Conservation (phyloP, 2,888 invertebrate species). For the Aleiodes testaceus region DNA sequence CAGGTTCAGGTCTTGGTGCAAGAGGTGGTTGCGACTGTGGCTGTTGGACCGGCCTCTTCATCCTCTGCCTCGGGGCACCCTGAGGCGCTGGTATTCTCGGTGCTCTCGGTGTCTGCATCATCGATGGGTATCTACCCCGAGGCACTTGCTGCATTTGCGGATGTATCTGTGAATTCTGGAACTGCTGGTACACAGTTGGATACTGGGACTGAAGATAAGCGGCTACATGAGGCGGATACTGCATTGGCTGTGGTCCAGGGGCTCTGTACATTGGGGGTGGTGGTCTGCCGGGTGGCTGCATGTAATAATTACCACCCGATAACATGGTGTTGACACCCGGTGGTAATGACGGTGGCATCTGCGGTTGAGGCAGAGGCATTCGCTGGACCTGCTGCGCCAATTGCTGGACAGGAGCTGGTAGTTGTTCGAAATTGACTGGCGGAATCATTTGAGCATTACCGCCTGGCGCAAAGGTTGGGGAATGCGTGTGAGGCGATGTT, state of each 20-base stretch:
- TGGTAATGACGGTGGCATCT: constrained; percentile 64
- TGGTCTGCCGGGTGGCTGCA: constrained; percentile 70
- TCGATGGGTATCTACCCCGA: constrained; percentile 60
- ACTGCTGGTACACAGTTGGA: constrained; percentile 51
- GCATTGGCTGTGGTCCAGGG: constrained; percentile 63
- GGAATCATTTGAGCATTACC: constrained; percentile 57
- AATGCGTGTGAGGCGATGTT: constrained; percentile 61
- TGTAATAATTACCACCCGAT: constrained; percentile 69
- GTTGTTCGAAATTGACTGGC: constrained; percentile 68
- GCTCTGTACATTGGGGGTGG: constrained; percentile 65
- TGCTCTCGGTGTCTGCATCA: constrained; percentile 59
- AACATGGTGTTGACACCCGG: constrained; percentile 68
- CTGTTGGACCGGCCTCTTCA: constrained; percentile 65
- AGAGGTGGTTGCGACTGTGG: constrained; percentile 54
- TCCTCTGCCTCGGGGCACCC: constrained; percentile 64
- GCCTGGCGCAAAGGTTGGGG: constrained; percentile 60
- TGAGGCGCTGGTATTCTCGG: constrained; percentile 56
- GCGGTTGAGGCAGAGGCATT: constrained; percentile 67
- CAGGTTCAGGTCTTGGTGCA: constrained; percentile 57
- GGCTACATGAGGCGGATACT: constrained; percentile 64
- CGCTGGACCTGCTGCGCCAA: constrained; percentile 71
- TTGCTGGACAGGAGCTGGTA: constrained; percentile 71
- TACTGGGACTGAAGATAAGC: constrained; percentile 38
- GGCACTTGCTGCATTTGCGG: constrained; percentile 64
- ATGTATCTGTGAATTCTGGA: constrained; percentile 55